Conservation (phyloP, 1,140 invertebrate species). For the Heliconius nattereri region DNA sequence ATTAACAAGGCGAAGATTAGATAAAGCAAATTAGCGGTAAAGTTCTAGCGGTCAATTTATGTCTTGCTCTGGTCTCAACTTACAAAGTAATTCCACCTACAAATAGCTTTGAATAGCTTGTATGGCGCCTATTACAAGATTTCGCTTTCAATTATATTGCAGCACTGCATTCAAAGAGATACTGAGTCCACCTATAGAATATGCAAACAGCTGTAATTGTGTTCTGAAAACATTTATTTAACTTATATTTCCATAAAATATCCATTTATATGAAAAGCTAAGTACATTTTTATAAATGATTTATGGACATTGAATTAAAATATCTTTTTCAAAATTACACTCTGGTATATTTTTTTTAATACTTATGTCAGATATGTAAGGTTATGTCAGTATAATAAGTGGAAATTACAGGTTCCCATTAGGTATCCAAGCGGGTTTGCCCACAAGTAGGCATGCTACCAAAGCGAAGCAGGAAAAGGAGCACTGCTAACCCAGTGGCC, state of each 20-base stretch:
- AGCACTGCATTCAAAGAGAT: slow-evolving; percentile 33
- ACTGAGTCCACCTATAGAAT: slow-evolving; percentile 39
- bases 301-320: background rate
- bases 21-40: background rate
- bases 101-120: slow-evolving; percentile 19
- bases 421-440: slow-evolving; percentile 41
- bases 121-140: slow-evolving; percentile 38
- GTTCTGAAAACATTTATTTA: slow-evolving; percentile 33
- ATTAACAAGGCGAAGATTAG: slow-evolving; percentile 4
- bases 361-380: background rate
- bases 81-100: background rate
- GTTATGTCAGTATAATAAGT: slow-evolving; percentile 25
- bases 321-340: background rate
- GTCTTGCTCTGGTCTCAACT: background rate
- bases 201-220: slow-evolving; percentile 45
- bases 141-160: slow-evolving; percentile 53
- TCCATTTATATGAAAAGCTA: slow-evolving; percentile 18
- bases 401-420: slow-evolving; percentile 37
- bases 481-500: slow-evolving; percentile 77
- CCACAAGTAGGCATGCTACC: slow-evolving; percentile 52
- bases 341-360: background rate
- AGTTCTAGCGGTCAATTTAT: background rate
- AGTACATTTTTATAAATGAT: slow-evolving; percentile 15
- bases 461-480: slow-evolving; percentile 76
- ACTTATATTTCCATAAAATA: slow-evolving; percentile 32